Base-by-base conservation (phyloP, 1,140 invertebrate species). In the Brachionus plicatilis region DNA sequence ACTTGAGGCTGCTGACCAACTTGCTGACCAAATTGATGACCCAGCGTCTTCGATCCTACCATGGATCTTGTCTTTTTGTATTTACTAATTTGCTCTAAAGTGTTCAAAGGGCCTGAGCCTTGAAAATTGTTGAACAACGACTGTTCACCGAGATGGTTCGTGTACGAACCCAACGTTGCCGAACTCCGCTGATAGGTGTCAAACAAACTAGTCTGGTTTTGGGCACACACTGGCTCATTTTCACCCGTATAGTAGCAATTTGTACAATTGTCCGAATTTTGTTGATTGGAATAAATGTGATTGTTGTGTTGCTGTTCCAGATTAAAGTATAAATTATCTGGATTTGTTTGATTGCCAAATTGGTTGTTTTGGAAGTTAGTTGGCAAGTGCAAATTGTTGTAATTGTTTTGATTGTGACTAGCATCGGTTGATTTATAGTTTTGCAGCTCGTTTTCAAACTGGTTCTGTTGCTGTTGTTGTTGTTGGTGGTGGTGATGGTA, bases 401-500 rank as follows among this genome's bases (percentile, higher is more conserved):
- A 76, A 53, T 76, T 76, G 43, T 76, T 76, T 17, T 20, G 45
- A 27, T 76, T 47, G 47, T 50, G 33, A 11, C 41, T 29, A 27
- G 20, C 12, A 17, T 76, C 72, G 7, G 14, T 24, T 14, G 20
- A 14, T 50, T 76, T 47, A 12, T 17, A 50, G 27, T 76, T 47
- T 53, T 76, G 72, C 12, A 50, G 2, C 12, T 76, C 68, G 33
- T 53, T 56, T 80, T 80, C 76, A 27, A 80, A 29, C 14, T 65
- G 65, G 24, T 82, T 60, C 29, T 82, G 79, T 27, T 82, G 79
- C n/a, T 82, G 79, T 14, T 82, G 33, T 7, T 37, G 33, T 7
- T 37, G 33, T 7, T 37, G 33, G 5, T 37, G 33, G 27, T 29
- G 27, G 27, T 29, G 27, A 5, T 37, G 79, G 27, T 82, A 82